Evolutionary conservation across 2,888 invertebrate genomes (phyloP).

Genomic region (Scaptomyza flava): DNA sequence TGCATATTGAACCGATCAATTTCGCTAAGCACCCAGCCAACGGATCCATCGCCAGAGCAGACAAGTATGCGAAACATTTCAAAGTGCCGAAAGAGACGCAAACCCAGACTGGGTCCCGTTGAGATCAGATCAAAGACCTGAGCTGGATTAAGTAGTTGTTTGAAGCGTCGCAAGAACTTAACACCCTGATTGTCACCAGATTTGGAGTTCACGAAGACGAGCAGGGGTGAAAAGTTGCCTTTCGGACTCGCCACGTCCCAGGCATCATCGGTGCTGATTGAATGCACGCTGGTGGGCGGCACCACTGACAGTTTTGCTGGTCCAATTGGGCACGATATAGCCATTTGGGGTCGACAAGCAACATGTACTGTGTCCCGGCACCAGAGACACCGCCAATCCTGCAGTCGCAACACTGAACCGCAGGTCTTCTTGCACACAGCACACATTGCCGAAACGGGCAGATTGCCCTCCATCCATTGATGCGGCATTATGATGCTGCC

Average conservation of each 20-base stretch:
- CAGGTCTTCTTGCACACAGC: constrained; percentile 97
- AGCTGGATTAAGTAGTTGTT: constrained; percentile 97
- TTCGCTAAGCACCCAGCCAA: constrained; percentile 98
- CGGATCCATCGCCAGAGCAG: constrained; percentile 98
- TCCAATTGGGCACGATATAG: constrained; percentile 93
- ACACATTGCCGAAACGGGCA: constrained; percentile 97
- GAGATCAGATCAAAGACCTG: constrained; percentile 98
- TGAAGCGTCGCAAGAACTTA: constrained; percentile 96
- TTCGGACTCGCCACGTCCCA: constrained; percentile 93
- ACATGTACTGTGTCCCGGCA: constrained; percentile 96
- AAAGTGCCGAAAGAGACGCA: constrained; percentile 96
- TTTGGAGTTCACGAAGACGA: constrained; percentile 99
- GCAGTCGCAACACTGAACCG: constrained; percentile 96
- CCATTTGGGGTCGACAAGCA: constrained; percentile 93
- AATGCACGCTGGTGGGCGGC: constrained; percentile 96
- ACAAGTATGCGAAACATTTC: constrained; percentile 98
- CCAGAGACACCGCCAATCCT: constrained; percentile 99
- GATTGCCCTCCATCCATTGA: constrained; percentile 99
- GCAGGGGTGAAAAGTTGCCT: constrained; percentile 88
- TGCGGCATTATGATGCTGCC: constrained; percentile 97
- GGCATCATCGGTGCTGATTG: constrained; percentile 94
- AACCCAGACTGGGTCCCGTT: constrained; percentile 92
- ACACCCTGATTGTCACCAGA: constrained; percentile 99
- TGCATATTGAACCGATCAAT: constrained; percentile 98
- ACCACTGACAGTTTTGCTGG: constrained; percentile 96